A percentile compares a stretch with the other conserved stretches of the same genome.
These are phyloP conservation scores for Epizoanthus stellaris DNA, from an alignment of 92 coral and sea anemone species.

Conservation along the genomic window DNA sequence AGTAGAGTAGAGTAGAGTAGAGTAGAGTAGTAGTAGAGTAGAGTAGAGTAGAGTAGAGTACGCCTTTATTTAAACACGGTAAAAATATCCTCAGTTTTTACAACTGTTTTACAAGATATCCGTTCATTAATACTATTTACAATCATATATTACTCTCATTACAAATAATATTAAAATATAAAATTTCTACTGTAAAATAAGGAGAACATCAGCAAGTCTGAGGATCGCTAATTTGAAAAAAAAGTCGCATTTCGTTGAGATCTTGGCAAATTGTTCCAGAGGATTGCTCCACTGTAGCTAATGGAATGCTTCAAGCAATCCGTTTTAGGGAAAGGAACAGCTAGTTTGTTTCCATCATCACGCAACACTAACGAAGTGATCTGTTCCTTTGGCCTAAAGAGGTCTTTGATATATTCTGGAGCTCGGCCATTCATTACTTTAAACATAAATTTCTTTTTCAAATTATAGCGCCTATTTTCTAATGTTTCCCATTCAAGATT, in stretches of 20 bases:
- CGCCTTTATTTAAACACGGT: background rate
- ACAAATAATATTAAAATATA: too few relatives aligned
- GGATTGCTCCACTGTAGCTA: too few relatives aligned
- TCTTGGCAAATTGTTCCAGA: too few relatives aligned
- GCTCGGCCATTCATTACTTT: background rate
- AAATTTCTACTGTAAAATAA: background rate
- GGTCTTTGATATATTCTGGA: background rate
- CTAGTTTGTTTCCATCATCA: background rate
- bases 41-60: background rate
- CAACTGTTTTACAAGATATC: too few relatives aligned
- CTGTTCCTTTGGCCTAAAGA: background rate
- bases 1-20: background rate
- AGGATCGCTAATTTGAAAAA: background rate
- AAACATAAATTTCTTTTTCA: background rate
- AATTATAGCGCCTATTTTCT: background rate
- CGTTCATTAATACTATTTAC: background rate
- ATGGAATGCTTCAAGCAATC: too few relatives aligned
- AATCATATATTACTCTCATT: background rate
- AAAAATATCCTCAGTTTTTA: background rate
- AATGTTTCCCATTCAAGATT: background rate
- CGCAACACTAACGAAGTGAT: background rate
- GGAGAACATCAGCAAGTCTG: background rate
- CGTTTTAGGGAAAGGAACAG: background rate
- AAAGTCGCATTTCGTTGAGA: background rate
- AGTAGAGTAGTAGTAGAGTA: background rate